phyloP scores from a whole-genome alignment of 2,113 vertebrate species.

The Cichladusa arquata region DNA sequence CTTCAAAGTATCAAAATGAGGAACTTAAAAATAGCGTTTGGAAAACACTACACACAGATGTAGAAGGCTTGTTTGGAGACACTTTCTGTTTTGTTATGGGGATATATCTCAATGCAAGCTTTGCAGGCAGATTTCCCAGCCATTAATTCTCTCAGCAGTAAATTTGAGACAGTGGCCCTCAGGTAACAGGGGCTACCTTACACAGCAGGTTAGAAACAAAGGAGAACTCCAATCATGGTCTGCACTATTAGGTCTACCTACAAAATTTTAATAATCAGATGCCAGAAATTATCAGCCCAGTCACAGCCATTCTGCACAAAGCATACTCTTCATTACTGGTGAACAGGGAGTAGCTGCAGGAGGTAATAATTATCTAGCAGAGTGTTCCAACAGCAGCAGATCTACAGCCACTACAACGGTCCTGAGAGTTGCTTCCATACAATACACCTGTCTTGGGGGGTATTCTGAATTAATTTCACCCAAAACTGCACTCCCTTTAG shows the following conservation, averaged over 20 bases:
- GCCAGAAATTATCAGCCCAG: background rate
- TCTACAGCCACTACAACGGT: background rate
- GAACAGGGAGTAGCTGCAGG: background rate
- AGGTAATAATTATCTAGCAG: background rate
- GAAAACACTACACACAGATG: background rate
- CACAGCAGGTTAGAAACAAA: slow-evolving; percentile 12
- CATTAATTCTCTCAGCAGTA: background rate
- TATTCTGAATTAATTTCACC: background rate
- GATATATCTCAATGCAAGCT: background rate
- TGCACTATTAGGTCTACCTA: background rate
- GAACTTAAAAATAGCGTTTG: background rate
- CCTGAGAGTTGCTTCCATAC: background rate
- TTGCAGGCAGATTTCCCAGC: background rate
- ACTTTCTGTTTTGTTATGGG: background rate
- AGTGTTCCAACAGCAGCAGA: background rate
- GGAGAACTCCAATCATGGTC: background rate
- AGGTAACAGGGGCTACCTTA: slow-evolving; percentile 9
- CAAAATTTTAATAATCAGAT: background rate
- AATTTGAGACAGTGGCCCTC: background rate
- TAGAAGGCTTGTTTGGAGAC: background rate
- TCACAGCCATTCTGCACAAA: background rate
- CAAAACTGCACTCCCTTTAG: background rate
- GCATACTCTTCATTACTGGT: background rate
- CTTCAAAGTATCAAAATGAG: background rate
- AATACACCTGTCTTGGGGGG: background rate